phyloP scores from a whole-genome alignment of 2,797 vertebrate genomes.

The Microtus californicus region DNA sequence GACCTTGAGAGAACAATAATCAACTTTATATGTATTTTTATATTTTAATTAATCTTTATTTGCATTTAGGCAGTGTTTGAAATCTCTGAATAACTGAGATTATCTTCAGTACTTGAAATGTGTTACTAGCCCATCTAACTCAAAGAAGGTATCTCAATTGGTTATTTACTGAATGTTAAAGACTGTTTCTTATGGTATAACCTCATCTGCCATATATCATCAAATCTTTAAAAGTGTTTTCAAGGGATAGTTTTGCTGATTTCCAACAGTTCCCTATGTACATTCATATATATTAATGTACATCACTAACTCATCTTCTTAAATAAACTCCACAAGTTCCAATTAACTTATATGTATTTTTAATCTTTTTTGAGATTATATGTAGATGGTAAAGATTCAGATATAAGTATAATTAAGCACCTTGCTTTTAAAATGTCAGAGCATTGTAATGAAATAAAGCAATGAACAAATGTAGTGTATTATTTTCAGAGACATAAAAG shows the following conservation, averaged over 20 bases:
- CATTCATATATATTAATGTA: not conserved
- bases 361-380: not conserved
- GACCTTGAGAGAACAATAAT: too few relatives aligned
- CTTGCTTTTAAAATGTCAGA: not conserved
- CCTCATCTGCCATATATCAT: not conserved
- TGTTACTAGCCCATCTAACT: not conserved
- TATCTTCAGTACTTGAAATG: not conserved
- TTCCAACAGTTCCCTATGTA: not conserved
- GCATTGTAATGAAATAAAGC: not conserved
- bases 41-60: not conserved
- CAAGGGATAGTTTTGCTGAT: not conserved
- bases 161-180: not conserved
- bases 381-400: not conserved
- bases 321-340: not conserved
- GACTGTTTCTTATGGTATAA: not conserved
- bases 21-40: not conserved
- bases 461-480: not conserved
- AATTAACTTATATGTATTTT: not conserved
- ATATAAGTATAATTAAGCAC: conserved; percentile 19
- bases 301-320: not conserved
- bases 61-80: not conserved
- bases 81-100: not conserved
- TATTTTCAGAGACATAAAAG: conserved; percentile 19
- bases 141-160: not conserved
- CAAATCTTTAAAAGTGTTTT: not conserved